Evolutionary conservation across 2,113 vertebrate species (phyloP).

Genomic region (Psilopogon haemacephalus): DNA sequence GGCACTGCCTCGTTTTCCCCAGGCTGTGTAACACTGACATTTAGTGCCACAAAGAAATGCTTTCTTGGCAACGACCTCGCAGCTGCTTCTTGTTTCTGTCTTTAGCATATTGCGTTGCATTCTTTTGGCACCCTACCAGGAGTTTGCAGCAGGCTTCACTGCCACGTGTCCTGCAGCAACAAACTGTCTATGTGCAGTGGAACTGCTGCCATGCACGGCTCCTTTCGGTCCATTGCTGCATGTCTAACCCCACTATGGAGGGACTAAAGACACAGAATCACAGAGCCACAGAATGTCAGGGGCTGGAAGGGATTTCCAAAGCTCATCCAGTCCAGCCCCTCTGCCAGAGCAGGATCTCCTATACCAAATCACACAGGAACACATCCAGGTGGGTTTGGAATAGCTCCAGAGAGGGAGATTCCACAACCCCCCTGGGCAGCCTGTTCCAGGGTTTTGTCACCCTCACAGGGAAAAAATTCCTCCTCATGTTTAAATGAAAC

Average conservation of each 20-base stretch:
- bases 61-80: neutral
- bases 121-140: neutral
- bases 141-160: neutral
- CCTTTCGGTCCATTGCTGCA: neutral
- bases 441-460: too few relatives aligned
- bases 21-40: neutral
- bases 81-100: neutral
- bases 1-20: neutral
- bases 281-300: too few relatives aligned
- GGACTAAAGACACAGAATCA: too few relatives aligned
- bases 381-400: too few relatives aligned
- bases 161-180: neutral
- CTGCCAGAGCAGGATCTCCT: too few relatives aligned
- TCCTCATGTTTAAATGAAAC: too few relatives aligned
- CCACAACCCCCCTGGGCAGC: too few relatives aligned
- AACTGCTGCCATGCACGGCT: accelerated
- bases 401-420: too few relatives aligned
- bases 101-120: neutral
- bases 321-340: too few relatives aligned
- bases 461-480: too few relatives aligned
- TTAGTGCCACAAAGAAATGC: neutral
- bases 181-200: neutral
- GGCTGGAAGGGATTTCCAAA: too few relatives aligned
- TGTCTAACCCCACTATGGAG: neutral
- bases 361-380: too few relatives aligned